Base-by-base conservation (phyloP, 2,113 vertebrate genomes). In the Caracal caracal region DNA sequence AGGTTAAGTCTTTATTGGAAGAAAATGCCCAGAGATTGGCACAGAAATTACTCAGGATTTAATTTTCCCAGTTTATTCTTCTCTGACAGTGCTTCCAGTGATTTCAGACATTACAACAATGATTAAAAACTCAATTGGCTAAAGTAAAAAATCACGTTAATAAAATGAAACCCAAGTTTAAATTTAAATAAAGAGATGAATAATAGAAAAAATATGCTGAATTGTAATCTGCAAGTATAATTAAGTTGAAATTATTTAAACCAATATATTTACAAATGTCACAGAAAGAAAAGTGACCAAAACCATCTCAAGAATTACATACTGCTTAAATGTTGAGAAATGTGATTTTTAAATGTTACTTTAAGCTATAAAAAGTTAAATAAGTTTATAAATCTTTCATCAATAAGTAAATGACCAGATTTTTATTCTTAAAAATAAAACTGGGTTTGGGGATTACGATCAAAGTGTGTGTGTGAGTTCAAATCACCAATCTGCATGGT, bases 361-460 rank as follows among this genome's bases (percentile, higher is more conserved):
- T 90, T 95, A 88, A 86, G 75, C 37, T 71, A 63, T 47, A 87
- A 83, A 75, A 94, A 40, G 0, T 80, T 90, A 43, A 56, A 19
- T 5, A 84, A 82, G 65, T n/a, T 63, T 81, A 87, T 24, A 73
- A 90, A 71, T 76, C 53, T 84, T 90, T 35, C 63, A 87, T 28
- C 93, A 47, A 79, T 80, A 79, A 75, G 68, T 76, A 68, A 90
- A 76, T 37, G 13, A 26, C 4, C 33, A 22, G 11, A 47, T 68
- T 82, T 80, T 83, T 94, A 43, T 91, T 83, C 80, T 91, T 82
- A 88, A 93, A 93, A 90, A 92, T 70, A 84, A 92, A 94, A 78
- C 10, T 80, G 19, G 63, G 26, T 53, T 93, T 93, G 33, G 33
- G 53, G 47, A 85, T 94, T 85, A 35, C 30, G 47, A 49, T 47